Evolutionary conservation across 2,797 vertebrate species (phyloP).

Genomic region (Sternarchorhynchus goeldii): DNA sequence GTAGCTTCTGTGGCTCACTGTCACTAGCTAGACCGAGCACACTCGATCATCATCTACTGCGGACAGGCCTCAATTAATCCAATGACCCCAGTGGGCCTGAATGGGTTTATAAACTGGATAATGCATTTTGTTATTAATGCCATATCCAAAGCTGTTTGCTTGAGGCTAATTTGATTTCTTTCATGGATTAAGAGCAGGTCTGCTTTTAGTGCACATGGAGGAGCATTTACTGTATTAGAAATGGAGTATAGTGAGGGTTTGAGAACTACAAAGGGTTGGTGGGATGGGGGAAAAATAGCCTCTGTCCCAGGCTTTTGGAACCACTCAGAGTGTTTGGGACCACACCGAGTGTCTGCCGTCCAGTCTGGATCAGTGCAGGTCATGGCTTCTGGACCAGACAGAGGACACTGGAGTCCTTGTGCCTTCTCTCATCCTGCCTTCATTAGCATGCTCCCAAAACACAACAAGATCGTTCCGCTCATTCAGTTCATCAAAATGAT

Average conservation of each 20-base stretch:
- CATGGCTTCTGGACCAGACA: neutral
- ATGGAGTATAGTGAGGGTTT: conserved; percentile 1
- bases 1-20: neutral
- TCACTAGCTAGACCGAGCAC: neutral
- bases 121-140: too few relatives aligned
- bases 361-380: neutral
- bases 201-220: neutral
- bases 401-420: neutral
- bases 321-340: neutral
- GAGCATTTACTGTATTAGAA: neutral
- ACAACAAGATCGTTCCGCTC: too few relatives aligned
- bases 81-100: too few relatives aligned
- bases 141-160: too few relatives aligned
- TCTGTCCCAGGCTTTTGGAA: neutral
- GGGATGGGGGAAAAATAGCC: neutral
- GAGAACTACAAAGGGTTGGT: neutral
- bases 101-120: too few relatives aligned
- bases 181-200: neutral
- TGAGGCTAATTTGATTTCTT: too few relatives aligned
- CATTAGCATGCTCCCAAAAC: too few relatives aligned
- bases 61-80: too few relatives aligned
- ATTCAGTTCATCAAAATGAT: too few relatives aligned
- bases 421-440: neutral
- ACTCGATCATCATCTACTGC: neutral
- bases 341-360: too few relatives aligned